phyloP scores from a whole-genome alignment of 1,140 invertebrate species.

The Dendrolimus punctatus region DNA sequence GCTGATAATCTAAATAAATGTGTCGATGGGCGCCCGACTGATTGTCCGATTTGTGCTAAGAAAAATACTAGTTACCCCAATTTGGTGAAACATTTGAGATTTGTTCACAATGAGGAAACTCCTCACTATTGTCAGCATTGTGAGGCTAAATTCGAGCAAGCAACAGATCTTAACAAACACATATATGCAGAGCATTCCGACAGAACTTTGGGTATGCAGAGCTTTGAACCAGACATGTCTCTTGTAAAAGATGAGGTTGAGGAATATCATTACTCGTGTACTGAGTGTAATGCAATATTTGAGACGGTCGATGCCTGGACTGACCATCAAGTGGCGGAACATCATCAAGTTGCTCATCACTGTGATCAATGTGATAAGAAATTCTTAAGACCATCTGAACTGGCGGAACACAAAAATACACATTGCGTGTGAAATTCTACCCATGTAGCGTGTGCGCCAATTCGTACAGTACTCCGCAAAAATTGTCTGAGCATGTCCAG shows the following conservation, averaged over 20 bases:
- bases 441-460: constrained; percentile 74
- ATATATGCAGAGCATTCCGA: constrained; percentile 64
- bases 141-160: constrained; percentile 59
- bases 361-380: constrained; percentile 77
- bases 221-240: constrained; percentile 48
- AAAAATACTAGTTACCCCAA: constrained; percentile 71
- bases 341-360: constrained; percentile 67
- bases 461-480: constrained; percentile 74
- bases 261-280: constrained; percentile 72
- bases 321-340: constrained; percentile 69
- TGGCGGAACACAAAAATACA: constrained; percentile 76
- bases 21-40: constrained; percentile 59
- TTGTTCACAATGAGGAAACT: constrained; percentile 60
- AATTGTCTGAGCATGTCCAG: constrained; percentile 73
- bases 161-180: constrained; percentile 65
- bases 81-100: constrained; percentile 72
- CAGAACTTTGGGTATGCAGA: constrained; percentile 33
- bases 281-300: constrained; percentile 72
- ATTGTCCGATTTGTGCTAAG: constrained; percentile 70
- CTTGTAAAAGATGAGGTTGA: constrained; percentile 64
- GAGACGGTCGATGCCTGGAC: constrained; percentile 71
- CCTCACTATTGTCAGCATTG: constrained; percentile 68
- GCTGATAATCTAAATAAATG: constrained; percentile 54
- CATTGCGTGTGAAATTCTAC: constrained; percentile 79
- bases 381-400: constrained; percentile 73